Percentiles rank a stretch among this genome's conserved stretches.
Evolutionary conservation across 2,113 vertebrate species (phyloP).

Genomic region (Sinocyclocheilus rhinocerous): DNA sequence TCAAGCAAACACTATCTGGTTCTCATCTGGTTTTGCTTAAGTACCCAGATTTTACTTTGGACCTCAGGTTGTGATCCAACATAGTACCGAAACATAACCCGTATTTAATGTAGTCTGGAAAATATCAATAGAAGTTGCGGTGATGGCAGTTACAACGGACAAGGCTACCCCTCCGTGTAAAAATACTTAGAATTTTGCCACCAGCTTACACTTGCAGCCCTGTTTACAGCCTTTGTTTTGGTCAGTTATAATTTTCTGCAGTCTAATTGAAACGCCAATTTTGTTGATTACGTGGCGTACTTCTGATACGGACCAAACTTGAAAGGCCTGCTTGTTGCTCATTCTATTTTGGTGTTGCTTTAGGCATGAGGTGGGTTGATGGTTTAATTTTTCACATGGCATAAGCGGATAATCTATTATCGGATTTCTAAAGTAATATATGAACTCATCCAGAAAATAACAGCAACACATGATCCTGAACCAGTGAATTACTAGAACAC

Average conservation of each 20-base stretch:
- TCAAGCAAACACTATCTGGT: too few relatives aligned
- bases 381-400: slow-evolving; percentile 44
- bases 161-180: neutral
- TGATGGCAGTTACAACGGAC: neutral
- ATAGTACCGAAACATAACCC: neutral
- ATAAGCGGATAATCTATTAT: neutral
- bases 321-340: neutral
- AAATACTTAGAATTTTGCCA: neutral
- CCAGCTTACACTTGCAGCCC: neutral
- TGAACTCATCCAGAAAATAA: too few relatives aligned
- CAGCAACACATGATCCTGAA: too few relatives aligned
- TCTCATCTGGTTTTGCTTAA: too few relatives aligned
- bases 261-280: neutral
- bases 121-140: neutral
- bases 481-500: too few relatives aligned
- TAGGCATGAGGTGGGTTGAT: slow-evolving; percentile 33
- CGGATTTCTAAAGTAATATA: too few relatives aligned
- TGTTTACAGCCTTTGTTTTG: neutral
- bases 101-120: neutral
- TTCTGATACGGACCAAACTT: slow-evolving; percentile 71
- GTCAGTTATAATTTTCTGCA: neutral
- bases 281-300: slow-evolving; percentile 54
- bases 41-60: neutral
- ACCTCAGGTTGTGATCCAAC: neutral
- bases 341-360: slow-evolving; percentile 26